phyloP scores from a whole-genome alignment of 1,140 invertebrate genomes.

The Drosophila kohkoa region DNA sequence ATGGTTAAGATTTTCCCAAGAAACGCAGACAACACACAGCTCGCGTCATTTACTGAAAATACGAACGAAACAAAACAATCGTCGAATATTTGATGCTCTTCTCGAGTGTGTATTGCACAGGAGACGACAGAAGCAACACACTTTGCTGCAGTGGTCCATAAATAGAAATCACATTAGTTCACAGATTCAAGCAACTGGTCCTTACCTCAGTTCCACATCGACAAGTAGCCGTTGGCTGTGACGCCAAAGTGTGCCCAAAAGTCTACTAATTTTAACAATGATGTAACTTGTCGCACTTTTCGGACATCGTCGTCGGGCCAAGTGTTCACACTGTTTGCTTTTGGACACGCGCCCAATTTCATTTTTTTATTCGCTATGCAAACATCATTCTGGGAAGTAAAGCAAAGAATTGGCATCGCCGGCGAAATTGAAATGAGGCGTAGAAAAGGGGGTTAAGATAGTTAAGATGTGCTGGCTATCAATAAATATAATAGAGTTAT shows the following conservation, averaged over 20 bases:
- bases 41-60: constrained; percentile 58
- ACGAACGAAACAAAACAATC: background rate
- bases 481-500: background rate
- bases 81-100: background rate
- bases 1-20: constrained; percentile 68
- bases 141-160: background rate
- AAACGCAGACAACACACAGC: constrained; percentile 37
- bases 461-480: background rate
- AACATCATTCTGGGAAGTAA: background rate
- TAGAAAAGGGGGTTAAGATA: background rate
- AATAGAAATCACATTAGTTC: constrained; percentile 44
- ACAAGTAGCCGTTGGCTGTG: constrained; percentile 31
- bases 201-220: constrained; percentile 3
- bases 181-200: constrained; percentile 13
- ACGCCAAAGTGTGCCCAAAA: constrained; percentile 48
- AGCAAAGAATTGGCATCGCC: constrained; percentile 7
- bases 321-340: constrained; percentile 50
- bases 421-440: background rate
- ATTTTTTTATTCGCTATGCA: constrained; percentile 18
- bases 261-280: constrained; percentile 83
- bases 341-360: constrained; percentile 71
- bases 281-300: constrained; percentile 80
- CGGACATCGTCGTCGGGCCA: constrained; percentile 36
- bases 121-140: no score
- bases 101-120: background rate